A percentile compares a stretch with the other conserved stretches of the same genome.
These are phyloP conservation scores for Sander lucioperca DNA, from an alignment of 2,113 vertebrate genomes.

Conservation along the genomic window DNA sequence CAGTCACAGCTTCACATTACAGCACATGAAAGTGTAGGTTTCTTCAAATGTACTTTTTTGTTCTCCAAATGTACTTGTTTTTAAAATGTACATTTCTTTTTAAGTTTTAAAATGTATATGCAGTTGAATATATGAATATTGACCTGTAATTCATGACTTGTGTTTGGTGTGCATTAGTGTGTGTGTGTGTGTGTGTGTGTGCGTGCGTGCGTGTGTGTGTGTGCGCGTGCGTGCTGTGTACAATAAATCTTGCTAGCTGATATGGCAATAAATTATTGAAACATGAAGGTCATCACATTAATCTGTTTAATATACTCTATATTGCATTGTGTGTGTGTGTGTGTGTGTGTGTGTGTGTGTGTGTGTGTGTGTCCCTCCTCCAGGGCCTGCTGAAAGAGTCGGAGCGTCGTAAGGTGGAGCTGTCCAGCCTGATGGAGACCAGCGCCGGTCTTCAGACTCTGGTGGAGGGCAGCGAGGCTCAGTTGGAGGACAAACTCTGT, in stretches of 20 bases:
- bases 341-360: neutral
- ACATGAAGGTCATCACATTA: neutral
- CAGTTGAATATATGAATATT: neutral
- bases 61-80: neutral
- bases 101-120: neutral
- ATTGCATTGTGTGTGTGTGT: neutral
- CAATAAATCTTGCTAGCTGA: neutral
- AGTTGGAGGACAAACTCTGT: conserved; percentile 90
- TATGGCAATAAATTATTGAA: neutral
- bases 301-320: neutral
- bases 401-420: conserved; percentile 89
- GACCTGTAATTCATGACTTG: neutral
- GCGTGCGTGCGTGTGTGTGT: neutral
- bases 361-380: neutral
- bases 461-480: conserved; percentile 89
- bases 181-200: neutral
- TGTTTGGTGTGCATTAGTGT: no score
- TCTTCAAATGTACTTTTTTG: neutral
- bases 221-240: neutral
- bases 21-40: neutral
- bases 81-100: neutral
- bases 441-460: conserved; percentile 90
- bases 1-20: neutral
- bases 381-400: conserved; percentile 94
- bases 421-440: conserved; percentile 89